These are phyloP conservation scores for Eubasilissa regina DNA, from an alignment of 1,140 invertebrate genomes.

Conservation along the genomic window DNA sequence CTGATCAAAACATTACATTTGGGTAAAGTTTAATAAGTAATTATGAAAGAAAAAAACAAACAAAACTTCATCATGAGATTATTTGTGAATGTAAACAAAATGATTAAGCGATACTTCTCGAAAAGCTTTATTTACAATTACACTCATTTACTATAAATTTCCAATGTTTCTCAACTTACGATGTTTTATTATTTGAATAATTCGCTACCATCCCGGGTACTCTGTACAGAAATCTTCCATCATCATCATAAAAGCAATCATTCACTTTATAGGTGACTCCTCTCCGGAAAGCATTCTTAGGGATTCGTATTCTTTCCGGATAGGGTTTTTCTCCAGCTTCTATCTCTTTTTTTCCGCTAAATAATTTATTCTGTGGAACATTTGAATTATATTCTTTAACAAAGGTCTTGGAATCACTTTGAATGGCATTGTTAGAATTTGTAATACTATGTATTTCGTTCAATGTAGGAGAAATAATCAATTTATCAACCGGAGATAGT, in stretches of 20 bases:
- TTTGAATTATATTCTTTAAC: conserved; percentile 31
- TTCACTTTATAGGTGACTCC: conserved; percentile 80
- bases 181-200: not conserved
- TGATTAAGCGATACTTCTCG: too few species aligned
- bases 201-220: conserved; percentile 76
- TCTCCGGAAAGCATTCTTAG: conserved; percentile 73
- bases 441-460: not conserved
- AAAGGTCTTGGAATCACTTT: conserved; percentile 1
- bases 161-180: not conserved
- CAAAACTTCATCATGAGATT: not conserved
- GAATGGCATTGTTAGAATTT: conserved; percentile 19
- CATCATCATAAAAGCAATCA: conserved; percentile 84
- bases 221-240: conserved; percentile 83
- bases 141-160: conserved; percentile 1
- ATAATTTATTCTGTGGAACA: not conserved
- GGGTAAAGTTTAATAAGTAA: too few species aligned
- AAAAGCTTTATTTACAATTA: not conserved
- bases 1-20: too few species aligned
- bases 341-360: not conserved
- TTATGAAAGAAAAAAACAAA: too few species aligned
- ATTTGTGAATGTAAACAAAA: not conserved
- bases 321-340: conserved; percentile 62
- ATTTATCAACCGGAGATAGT: conserved; percentile 9
- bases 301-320: conserved; percentile 78
- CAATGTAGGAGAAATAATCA: not conserved